Evolutionary conservation across 2,113 vertebrate genomes (phyloP).

Genomic region (Anoplopoma fimbria): DNA sequence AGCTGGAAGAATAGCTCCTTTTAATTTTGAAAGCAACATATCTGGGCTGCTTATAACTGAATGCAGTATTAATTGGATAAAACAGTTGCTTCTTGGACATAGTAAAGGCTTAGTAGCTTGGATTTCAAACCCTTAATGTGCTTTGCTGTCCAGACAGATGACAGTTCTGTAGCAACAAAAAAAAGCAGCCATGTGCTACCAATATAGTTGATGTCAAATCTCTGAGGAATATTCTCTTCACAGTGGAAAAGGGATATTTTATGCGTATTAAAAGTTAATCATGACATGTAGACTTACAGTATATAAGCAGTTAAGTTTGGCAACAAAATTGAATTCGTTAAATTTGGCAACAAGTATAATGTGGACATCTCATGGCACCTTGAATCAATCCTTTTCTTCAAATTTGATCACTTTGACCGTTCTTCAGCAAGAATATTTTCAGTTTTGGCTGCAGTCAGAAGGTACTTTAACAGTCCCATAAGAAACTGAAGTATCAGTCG

Average conservation of each 20-base stretch:
- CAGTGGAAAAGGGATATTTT: neutral
- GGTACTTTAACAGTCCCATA: slow-evolving; percentile 11
- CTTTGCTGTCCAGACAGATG: slow-evolving; percentile 12
- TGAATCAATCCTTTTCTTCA: neutral
- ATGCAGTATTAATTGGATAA: slow-evolving; percentile 46
- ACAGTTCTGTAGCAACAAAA: neutral
- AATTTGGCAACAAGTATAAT: neutral
- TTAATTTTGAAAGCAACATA: slow-evolving; percentile 14
- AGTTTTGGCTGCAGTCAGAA: neutral
- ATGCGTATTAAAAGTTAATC: slow-evolving; percentile 5
- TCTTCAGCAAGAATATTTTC: neutral
- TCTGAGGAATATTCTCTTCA: slow-evolving; percentile 3
- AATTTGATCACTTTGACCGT: neutral
- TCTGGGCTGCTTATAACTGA: slow-evolving; percentile 24
- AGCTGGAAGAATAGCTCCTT: slow-evolving; percentile 24
- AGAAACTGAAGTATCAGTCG: slow-evolving; percentile 31
- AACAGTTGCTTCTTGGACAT: slow-evolving; percentile 12
- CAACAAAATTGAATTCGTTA: no score
- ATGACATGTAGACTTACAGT: neutral
- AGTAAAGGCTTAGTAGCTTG: slow-evolving; percentile 34
- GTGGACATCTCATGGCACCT: neutral
- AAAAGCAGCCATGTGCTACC: neutral
- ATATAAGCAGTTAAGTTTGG: no score
- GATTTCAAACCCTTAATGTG: slow-evolving; percentile 24
- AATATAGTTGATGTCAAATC: slow-evolving; percentile 5